Evolutionary conservation across 2,888 invertebrate species (phyloP).

Genomic region (Didymodactylos carnosus): DNA sequence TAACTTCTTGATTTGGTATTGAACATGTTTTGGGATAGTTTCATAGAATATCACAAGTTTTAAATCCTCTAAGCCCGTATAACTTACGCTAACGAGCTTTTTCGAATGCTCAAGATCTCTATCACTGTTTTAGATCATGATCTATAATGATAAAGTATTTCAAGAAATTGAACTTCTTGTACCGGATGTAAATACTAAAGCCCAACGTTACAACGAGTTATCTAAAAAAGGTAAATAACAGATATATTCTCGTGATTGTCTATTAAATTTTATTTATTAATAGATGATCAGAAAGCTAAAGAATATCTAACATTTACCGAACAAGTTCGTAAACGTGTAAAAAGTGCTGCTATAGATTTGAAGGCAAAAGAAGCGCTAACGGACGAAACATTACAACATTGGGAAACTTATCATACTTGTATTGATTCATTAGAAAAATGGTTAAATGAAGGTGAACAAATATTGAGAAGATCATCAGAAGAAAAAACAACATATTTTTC

Average conservation of each 20-base stretch:
- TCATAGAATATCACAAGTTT: too few relatives aligned
- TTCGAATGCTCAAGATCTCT: too few relatives aligned
- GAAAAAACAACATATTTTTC: slow-evolving; percentile 43
- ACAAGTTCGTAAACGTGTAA: slow-evolving; percentile 70
- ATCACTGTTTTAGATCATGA: slow-evolving; percentile 24
- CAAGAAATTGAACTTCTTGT: slow-evolving; percentile 25
- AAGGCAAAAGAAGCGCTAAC: slow-evolving; percentile 70
- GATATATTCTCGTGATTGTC: too few relatives aligned
- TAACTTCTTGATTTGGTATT: too few relatives aligned
- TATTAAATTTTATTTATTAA: slow-evolving; percentile 18
- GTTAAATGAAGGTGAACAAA: slow-evolving; percentile 63
- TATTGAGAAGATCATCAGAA: slow-evolving; percentile 66
- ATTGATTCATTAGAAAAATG: slow-evolving; percentile 42
- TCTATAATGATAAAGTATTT: slow-evolving; percentile 23
- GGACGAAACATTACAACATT: slow-evolving; percentile 39
- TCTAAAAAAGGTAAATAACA: slow-evolving; percentile 40
- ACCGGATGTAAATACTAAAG: slow-evolving; percentile 21
- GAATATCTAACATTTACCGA: slow-evolving; percentile 63
- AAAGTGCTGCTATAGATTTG: slow-evolving; percentile 66
- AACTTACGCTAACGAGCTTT: too few relatives aligned
- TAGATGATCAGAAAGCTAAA: slow-evolving; percentile 49
- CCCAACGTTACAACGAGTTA: slow-evolving; percentile 35
- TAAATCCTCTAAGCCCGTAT: too few relatives aligned
- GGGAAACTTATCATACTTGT: slow-evolving; percentile 26
- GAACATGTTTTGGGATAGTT: too few relatives aligned